These are phyloP conservation scores for Hafferia zeledoni DNA, from an alignment of 2,797 vertebrate species.

Conservation along the genomic window DNA sequence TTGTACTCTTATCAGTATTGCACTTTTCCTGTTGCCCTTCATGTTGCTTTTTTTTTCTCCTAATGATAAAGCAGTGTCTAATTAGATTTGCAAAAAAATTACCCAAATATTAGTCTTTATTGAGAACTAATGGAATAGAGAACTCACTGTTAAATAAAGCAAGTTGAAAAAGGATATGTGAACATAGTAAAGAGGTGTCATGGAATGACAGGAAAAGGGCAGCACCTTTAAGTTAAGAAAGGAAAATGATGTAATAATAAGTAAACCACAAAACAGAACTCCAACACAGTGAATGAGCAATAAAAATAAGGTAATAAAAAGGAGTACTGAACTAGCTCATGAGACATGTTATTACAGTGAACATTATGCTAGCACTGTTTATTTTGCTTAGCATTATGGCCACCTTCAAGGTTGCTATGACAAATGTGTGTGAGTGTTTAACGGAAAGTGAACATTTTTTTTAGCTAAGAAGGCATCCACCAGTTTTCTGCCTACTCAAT, in stretches of 20 bases:
- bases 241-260: constrained; percentile 58
- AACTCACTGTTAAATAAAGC: constrained; percentile 6
- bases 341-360: constrained; percentile 63
- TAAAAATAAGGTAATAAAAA: constrained; percentile 63
- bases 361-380: constrained; percentile 46
- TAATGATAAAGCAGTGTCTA: background rate
- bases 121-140: background rate
- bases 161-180: constrained; percentile 1
- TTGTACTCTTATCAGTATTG: background rate
- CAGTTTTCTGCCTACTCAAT: constrained; percentile 51
- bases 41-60: background rate
- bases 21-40: background rate
- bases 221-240: constrained; percentile 55
- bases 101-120: background rate
- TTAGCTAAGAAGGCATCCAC: constrained; percentile 39
- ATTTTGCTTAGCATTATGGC: constrained; percentile 60
- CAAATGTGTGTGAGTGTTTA: constrained; percentile 44
- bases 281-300: constrained; percentile 46
- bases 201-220: constrained; percentile 49
- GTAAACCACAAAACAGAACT: constrained; percentile 58
- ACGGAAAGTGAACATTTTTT: constrained; percentile 20
- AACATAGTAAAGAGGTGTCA: constrained; percentile 3
- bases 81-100: background rate
- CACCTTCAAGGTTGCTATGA: constrained; percentile 64
- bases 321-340: constrained; percentile 59